Evolutionary conservation across 2,888 invertebrate genomes (phyloP).

Genomic region (Hyposoter dolosus): DNA sequence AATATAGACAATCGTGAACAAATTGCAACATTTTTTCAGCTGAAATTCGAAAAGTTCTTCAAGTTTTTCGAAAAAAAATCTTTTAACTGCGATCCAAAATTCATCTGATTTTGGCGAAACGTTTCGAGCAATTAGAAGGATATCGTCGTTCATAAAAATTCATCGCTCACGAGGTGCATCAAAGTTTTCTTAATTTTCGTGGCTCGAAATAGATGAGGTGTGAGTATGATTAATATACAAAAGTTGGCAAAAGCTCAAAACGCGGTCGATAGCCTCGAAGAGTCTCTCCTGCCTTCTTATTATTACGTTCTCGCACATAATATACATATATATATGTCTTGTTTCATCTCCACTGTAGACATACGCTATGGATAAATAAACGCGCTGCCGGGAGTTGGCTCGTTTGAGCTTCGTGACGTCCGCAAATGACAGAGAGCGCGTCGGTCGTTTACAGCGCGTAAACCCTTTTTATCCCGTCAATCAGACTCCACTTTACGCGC

Average conservation of each 20-base stretch:
- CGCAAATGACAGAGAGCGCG: not conserved
- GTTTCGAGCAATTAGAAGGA: not conserved
- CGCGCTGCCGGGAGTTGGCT: not conserved
- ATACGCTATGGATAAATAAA: constrained; percentile 8
- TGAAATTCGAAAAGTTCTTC: not conserved
- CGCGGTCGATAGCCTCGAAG: constrained; percentile 57
- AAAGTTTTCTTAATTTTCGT: constrained; percentile 11
- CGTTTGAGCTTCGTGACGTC: constrained; percentile 2
- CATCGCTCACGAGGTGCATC: not conserved
- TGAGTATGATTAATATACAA: constrained; percentile 30
- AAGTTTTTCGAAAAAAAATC: not conserved
- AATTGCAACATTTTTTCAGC: no score
- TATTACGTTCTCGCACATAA: constrained; percentile 5
- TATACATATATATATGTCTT: not conserved
- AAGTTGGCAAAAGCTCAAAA: constrained; percentile 52
- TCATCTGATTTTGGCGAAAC: not conserved
- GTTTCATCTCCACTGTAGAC: not conserved
- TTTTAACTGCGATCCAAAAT: not conserved
- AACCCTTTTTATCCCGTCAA: not conserved
- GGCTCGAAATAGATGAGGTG: constrained; percentile 47
- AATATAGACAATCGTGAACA: no score
- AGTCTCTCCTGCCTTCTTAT: constrained; percentile 12
- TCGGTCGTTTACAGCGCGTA: not conserved
- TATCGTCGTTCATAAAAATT: not conserved
- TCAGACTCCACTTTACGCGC: not conserved